phyloP scores from a whole-genome alignment of 2,888 invertebrate species.

The Allophyes oxyacanthae region DNA sequence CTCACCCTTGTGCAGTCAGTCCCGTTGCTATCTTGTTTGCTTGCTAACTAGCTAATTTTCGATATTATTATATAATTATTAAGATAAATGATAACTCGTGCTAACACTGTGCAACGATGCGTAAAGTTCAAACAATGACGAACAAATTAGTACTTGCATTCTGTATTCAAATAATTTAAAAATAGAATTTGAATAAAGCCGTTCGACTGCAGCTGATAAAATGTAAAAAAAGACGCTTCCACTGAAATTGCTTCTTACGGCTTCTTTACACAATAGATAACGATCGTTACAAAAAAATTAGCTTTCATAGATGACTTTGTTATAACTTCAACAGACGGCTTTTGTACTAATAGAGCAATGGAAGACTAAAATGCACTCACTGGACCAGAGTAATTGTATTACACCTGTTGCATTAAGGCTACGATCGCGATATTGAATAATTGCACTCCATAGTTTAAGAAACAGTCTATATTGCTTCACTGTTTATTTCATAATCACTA shows the following conservation, averaged over 20 bases:
- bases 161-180: background rate
- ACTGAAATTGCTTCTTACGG: background rate
- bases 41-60: too few relatives aligned
- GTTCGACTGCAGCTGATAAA: too few relatives aligned
- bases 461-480: constrained; percentile 44
- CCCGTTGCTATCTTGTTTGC: too few relatives aligned
- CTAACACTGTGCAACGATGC: too few relatives aligned
- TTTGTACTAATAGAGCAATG: constrained; percentile 1
- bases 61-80: too few relatives aligned
- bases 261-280: background rate
- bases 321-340: background rate
- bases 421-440: constrained; percentile 38
- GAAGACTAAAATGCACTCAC: background rate
- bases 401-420: constrained; percentile 36
- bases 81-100: too few relatives aligned
- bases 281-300: background rate
- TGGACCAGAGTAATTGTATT: constrained; percentile 19
- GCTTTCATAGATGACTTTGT: background rate
- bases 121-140: too few relatives aligned
- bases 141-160: background rate
- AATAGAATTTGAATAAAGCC: too few relatives aligned
- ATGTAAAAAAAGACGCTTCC: background rate
- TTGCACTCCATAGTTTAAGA: constrained; percentile 31
- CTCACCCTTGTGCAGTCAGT: too few relatives aligned
- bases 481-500: constrained; percentile 49